Base-by-base conservation (phyloP, 2,797 vertebrate species). In the Fringilla coelebs region DNA sequence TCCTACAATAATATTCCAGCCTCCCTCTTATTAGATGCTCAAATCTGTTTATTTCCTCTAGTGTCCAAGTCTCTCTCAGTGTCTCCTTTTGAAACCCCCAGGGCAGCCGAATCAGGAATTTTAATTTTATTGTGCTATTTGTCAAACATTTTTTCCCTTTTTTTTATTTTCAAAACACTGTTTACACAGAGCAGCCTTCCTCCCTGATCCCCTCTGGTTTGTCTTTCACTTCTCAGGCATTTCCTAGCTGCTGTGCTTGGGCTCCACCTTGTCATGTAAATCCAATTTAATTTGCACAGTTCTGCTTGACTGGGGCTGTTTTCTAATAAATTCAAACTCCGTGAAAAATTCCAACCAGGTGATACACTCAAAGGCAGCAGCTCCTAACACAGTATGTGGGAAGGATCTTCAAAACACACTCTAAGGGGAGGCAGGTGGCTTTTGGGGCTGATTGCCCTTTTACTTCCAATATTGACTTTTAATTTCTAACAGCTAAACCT, bases 211-310 rank as follows among this genome's bases (percentile, higher is more conserved):
- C 72, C 40, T 85, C 78, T 73, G 31, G 65, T 93, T 91, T 82
- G 88, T 66, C 92, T 92, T 91, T 86, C 77, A 7, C 91, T 91
- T 84, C 74, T 84, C 77, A 89, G 93, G 94, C 93, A 94, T 96
- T 97, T 96, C 94, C 90, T 90, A 95, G 92, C 93, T 88, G 93
- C 96, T 77, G 93, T 86, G 80, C 81, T 95, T 41, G 57, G 72
- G 92, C 97, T 58, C 76, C 84, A 96, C 91, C 95, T 96, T 95
- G 93, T 97, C 97, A 97, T 66, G 70, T 97, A 97, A 98, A 97
- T 96, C 96, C 97, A 98, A 97, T 97, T 97, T 98, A 97, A 98
- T 98, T 97, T 97, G 96, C 95, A 95, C 96, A 96, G 97, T 98
- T 97, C 97, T 97, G 97, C 97, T 97, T 97, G 96, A 96, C 97